These are phyloP conservation scores for Elegia similella DNA, from an alignment of 2,888 invertebrate genomes.

Conservation along the genomic window DNA sequence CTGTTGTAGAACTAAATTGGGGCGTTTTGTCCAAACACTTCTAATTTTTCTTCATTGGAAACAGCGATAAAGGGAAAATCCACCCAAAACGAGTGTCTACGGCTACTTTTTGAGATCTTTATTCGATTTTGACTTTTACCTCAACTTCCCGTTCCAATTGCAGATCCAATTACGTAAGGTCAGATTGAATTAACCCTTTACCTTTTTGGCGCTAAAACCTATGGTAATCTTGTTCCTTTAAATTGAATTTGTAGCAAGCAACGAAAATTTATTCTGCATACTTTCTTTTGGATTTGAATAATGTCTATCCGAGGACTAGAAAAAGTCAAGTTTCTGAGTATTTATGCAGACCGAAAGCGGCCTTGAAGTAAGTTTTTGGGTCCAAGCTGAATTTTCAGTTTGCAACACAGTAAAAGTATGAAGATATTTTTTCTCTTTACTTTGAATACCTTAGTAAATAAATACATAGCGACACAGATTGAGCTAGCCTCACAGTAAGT, in stretches of 20 bases:
- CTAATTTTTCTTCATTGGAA: background rate
- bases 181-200: conserved; percentile 15
- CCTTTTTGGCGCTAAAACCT: conserved; percentile 13
- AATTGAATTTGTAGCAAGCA: conserved; percentile 2
- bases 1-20: no score
- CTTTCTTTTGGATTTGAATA: background rate
- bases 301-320: background rate
- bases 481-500: no score
- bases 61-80: background rate
- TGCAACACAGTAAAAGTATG: no score
- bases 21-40: background rate
- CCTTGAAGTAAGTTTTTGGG: no score
- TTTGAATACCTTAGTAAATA: no score
- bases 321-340: background rate
- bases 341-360: no score
- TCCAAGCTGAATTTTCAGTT: no score
- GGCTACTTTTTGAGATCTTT: background rate
- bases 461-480: no score
- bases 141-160: conserved; percentile 7
- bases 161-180: conserved; percentile 11
- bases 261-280: background rate
- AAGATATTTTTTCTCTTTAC: no score
- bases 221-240: conserved; percentile 4
- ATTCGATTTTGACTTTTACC: conserved; percentile 9
- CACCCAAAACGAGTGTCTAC: background rate